Evolutionary conservation across 1,140 invertebrate species (phyloP).

Genomic region (Tribolium madens): DNA sequence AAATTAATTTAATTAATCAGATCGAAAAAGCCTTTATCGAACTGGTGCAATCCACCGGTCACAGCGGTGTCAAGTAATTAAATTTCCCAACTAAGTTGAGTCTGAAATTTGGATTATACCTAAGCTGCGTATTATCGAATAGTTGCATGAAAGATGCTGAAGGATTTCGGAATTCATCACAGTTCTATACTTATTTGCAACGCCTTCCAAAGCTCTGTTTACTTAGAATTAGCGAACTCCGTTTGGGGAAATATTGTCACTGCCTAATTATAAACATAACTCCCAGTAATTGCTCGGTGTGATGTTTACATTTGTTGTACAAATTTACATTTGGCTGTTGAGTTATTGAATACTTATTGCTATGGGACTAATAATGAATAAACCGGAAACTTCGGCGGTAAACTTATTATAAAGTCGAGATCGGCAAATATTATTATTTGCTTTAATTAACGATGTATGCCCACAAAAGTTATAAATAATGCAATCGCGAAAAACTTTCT

Average conservation of each 20-base stretch:
- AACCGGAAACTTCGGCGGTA: conserved; percentile 52
- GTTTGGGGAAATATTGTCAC: conserved; percentile 64
- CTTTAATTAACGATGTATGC: conserved; percentile 50
- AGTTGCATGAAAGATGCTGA: conserved; percentile 14
- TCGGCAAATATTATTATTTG: conserved; percentile 54
- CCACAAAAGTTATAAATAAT: conserved; percentile 26
- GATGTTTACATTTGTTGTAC: conserved; percentile 62
- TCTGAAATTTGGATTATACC: not conserved
- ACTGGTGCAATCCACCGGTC: conserved; percentile 8
- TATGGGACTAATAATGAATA: conserved; percentile 51
- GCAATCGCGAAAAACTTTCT: conserved; percentile 19
- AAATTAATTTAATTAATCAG: conserved; percentile 31
- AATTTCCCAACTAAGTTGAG: conserved; percentile 9
- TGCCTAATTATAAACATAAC: conserved; percentile 65
- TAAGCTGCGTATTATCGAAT: not conserved
- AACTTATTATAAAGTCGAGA: conserved; percentile 52
- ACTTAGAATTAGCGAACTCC: conserved; percentile 63
- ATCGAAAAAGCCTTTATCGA: conserved; percentile 22
- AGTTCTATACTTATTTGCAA: conserved; percentile 52
- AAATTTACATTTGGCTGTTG: conserved; percentile 63
- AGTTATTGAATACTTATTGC: conserved; percentile 60
- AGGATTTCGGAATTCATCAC: conserved; percentile 42
- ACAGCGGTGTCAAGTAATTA: conserved; percentile 12
- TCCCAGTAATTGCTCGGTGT: conserved; percentile 63
- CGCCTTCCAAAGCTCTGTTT: conserved; percentile 56